These are phyloP conservation scores for Pimephales promelas DNA, from an alignment of 2,113 vertebrate genomes.

Conservation along the genomic window DNA sequence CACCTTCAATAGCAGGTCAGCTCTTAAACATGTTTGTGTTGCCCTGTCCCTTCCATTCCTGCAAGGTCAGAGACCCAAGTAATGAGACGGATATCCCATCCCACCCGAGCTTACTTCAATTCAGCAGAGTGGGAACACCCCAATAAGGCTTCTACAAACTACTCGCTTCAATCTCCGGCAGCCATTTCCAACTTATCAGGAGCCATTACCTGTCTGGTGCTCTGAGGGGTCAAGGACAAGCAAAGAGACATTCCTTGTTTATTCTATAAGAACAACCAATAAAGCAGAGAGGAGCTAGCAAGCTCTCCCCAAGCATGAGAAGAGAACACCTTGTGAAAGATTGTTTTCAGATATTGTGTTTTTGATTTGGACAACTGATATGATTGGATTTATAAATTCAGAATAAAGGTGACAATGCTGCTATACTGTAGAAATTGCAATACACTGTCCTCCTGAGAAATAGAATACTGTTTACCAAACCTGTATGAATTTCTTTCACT, in stretches of 20 bases:
- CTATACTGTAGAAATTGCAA: neutral
- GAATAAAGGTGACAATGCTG: neutral
- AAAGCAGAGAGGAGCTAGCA: conserved; percentile 13
- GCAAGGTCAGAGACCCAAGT: conserved; percentile 35
- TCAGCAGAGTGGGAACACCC: conserved; percentile 50
- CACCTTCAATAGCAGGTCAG: conserved; percentile 4
- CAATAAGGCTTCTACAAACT: conserved; percentile 44
- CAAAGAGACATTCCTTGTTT: conserved; percentile 45
- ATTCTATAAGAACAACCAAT: conserved; percentile 39
- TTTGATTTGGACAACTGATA: neutral
- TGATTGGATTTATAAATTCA: neutral
- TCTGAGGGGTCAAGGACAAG: conserved; percentile 53
- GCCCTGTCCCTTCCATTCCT: conserved; percentile 27
- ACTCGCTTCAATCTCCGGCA: conserved; percentile 48
- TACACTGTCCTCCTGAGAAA: neutral
- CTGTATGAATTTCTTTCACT: neutral
- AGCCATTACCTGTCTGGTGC: conserved; percentile 46
- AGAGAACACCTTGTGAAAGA: neutral
- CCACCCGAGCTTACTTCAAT: conserved; percentile 53
- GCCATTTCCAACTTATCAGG: conserved; percentile 55
- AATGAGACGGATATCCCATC: conserved; percentile 55
- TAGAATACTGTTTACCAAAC: neutral
- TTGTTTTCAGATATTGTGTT: neutral
- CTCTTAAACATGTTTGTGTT: conserved; percentile 51
- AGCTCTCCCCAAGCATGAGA: neutral